Percentiles rank a stretch among this genome's conserved stretches.
Evolutionary conservation across 64 coral and sea anemone genomes (phyloP).

Genomic region (Anthopleura sola): DNA sequence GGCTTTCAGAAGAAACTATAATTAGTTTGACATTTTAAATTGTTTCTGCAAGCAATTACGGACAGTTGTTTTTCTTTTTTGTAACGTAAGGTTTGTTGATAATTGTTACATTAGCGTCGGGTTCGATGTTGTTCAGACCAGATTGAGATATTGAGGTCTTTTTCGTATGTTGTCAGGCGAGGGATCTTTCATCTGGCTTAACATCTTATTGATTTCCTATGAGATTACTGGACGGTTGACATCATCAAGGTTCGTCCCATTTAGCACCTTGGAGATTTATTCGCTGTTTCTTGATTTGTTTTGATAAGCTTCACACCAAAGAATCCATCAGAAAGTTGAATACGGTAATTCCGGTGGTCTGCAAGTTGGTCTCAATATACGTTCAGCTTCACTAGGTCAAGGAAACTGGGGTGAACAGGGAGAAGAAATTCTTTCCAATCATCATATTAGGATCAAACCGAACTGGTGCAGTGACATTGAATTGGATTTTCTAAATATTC

Average conservation of each 20-base stretch:
- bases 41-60: neutral
- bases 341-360: no score
- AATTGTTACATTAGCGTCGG: neutral
- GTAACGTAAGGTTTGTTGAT: neutral
- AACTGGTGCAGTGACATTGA: neutral
- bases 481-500: neutral
- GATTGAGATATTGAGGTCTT: neutral
- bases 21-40: constrained; percentile 3
- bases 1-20: neutral
- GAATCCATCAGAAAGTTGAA: neutral
- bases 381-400: neutral
- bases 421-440: neutral
- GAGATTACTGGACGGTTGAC: neutral
- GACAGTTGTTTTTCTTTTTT: neutral
- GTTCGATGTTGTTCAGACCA: neutral
- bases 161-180: neutral
- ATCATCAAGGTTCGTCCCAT: neutral
- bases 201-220: neutral
- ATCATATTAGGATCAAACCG: neutral
- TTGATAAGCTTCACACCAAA: neutral
- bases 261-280: neutral
- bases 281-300: neutral
- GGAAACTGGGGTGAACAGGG: neutral
- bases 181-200: neutral
- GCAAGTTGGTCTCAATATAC: neutral